phyloP scores from a whole-genome alignment of 1,140 invertebrate species.

The Penaeus indicus region DNA sequence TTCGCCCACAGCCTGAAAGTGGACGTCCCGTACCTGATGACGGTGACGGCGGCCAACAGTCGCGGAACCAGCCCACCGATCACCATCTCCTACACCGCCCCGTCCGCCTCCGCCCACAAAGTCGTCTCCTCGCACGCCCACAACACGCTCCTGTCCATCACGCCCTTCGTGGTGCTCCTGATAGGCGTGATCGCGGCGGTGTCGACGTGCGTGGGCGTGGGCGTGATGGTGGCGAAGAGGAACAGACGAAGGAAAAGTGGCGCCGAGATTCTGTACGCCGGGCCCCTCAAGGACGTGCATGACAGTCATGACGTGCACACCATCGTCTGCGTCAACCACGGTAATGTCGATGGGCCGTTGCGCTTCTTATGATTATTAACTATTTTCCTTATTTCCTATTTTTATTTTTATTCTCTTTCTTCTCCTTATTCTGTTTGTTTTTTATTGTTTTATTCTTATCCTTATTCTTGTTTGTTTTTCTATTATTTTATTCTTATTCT shows the following conservation, averaged over 20 bases:
- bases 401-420: too few relatives aligned
- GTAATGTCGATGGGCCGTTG: constrained; percentile 23
- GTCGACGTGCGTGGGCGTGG: constrained; percentile 38
- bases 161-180: constrained; percentile 53
- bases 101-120: constrained; percentile 37
- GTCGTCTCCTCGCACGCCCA: constrained; percentile 48
- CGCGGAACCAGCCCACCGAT: constrained; percentile 58
- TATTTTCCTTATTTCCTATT: too few relatives aligned
- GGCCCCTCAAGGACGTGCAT: constrained; percentile 33
- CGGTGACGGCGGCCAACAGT: constrained; percentile 60
- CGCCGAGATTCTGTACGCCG: constrained; percentile 54
- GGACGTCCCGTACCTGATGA: constrained; percentile 58
- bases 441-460: too few relatives aligned
- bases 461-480: too few relatives aligned
- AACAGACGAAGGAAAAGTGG: constrained; percentile 28
- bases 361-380: too few relatives aligned
- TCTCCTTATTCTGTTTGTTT: too few relatives aligned
- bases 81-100: constrained; percentile 58
- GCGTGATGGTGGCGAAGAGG: constrained; percentile 31
- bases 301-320: constrained; percentile 48
- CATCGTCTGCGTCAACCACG: constrained; percentile 41
- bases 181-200: constrained; percentile 46
- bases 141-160: constrained; percentile 43
- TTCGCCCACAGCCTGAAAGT: constrained; percentile 64
- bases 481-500: too few relatives aligned